Conservation (phyloP, 2,797 vertebrate species). For the Chrysocyon brachyurus region DNA sequence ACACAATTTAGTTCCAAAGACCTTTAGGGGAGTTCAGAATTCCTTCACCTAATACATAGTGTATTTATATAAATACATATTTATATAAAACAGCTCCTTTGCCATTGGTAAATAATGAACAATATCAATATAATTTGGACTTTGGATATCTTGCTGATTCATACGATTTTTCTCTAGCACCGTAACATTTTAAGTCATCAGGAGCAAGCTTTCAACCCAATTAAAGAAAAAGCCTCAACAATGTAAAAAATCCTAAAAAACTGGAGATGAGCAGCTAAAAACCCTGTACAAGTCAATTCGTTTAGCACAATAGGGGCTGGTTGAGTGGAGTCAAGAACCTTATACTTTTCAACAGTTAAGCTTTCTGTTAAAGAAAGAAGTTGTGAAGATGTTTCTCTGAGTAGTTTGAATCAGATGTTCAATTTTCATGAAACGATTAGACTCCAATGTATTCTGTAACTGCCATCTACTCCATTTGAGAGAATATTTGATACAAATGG, state of each 20-base stretch:
- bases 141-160: not conserved
- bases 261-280: not conserved
- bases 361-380: not conserved
- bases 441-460: not conserved
- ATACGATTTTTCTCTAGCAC: not conserved
- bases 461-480: not conserved
- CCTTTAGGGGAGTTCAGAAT: not conserved
- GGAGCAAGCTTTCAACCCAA: not conserved
- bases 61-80: not conserved
- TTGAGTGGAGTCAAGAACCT: not conserved
- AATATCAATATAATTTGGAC: not conserved
- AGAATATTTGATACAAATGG: not conserved
- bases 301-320: not conserved
- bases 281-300: not conserved
- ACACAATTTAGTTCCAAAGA: constrained; percentile 22
- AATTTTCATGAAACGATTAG: not conserved
- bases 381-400: not conserved
- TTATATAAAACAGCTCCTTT: not conserved
- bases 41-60: not conserved
- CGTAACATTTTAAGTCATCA: not conserved
- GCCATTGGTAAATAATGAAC: not conserved
- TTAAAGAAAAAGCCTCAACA: not conserved
- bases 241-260: not conserved
- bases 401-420: not conserved
- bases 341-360: not conserved